phyloP scores from a whole-genome alignment of 2,888 invertebrate genomes.

The Mythimna ferrago region DNA sequence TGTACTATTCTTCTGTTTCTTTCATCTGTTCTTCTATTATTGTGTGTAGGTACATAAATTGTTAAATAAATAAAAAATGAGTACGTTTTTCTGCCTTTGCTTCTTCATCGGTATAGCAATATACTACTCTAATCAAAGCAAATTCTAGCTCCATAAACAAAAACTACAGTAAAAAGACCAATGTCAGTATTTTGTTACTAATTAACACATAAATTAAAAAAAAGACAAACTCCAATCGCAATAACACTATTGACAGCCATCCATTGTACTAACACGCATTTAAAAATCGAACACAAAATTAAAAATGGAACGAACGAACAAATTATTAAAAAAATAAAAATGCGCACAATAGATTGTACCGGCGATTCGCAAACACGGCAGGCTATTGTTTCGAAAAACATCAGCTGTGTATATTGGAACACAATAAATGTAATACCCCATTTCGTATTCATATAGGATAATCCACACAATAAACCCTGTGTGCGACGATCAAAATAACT shows the following conservation, averaged over 20 bases:
- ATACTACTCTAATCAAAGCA: not conserved
- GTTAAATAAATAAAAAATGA: no score
- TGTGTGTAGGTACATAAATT: no score
- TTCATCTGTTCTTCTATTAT: no score
- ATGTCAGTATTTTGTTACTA: not conserved
- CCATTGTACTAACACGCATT: conserved; percentile 15
- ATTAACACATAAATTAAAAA: conserved; percentile 4
- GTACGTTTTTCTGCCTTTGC: not conserved
- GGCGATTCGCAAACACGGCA: conserved; percentile 82
- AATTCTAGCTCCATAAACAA: not conserved
- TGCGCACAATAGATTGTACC: conserved; percentile 72
- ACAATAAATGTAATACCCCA: conserved; percentile 84
- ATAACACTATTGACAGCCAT: conserved; percentile 34
- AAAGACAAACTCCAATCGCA: conserved; percentile 21
- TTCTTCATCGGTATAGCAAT: no score
- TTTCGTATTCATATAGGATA: conserved; percentile 86
- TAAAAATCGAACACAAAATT: conserved; percentile 31
- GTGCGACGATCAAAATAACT: conserved; percentile 89
- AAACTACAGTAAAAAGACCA: not conserved
- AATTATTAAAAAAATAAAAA: conserved; percentile 77
- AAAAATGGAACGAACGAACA: conserved; percentile 75
- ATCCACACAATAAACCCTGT: conserved; percentile 83
- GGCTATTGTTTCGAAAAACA: conserved; percentile 78
- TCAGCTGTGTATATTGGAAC: conserved; percentile 87
- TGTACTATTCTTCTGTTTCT: no score